Evolutionary conservation across 2,888 invertebrate species (phyloP), one percentile per base, ranked within the genome.

Genomic region (Eretmocerus hayati): DNA sequence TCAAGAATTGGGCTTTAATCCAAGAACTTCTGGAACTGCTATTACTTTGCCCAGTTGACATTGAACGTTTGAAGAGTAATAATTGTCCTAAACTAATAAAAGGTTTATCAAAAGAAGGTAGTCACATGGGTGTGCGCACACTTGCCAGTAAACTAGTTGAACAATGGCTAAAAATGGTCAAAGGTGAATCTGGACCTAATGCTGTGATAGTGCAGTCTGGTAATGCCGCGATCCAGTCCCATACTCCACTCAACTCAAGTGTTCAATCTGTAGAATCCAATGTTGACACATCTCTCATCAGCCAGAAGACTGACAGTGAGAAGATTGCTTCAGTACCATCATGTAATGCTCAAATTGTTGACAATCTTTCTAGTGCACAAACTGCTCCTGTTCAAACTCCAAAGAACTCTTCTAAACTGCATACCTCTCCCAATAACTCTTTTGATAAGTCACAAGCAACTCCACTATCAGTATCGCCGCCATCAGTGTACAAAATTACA

Each of bases 21-120:
- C 80, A 83, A 61, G 92, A 95, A 73, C 77, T 96, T 50, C 74
- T 96, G 57, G 86, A 88, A 68, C 78, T 96, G 23, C 78, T 94
- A 46, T 75, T 90, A 41, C 75, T 87, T 39, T 87, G 94, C 58
- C 95, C 95, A 9, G 90, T 95, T 43, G 90, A 91, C 67, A 86
- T 95, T 45, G 88, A 90, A 63, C 78, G 93, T 56, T 76, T 96
- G 45, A 92, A 91, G 73, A 84, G 88, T 60, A 95, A 95, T 70
- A 87, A 87, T 59, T 87, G 91, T 58, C 93, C 96, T 2, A 92
- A 93, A 72, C 75, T 93, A 53, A 88, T 96, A 19, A 94, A 94
- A 71, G 84, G 84, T 46, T 74, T 93, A 36, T 87, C 90, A 6
- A 88, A 88, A 66, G 85, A 88, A 66, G 85, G 83, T 38, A 83